phyloP scores from a whole-genome alignment of 2,797 vertebrate species.

The Hirundo rustica region DNA sequence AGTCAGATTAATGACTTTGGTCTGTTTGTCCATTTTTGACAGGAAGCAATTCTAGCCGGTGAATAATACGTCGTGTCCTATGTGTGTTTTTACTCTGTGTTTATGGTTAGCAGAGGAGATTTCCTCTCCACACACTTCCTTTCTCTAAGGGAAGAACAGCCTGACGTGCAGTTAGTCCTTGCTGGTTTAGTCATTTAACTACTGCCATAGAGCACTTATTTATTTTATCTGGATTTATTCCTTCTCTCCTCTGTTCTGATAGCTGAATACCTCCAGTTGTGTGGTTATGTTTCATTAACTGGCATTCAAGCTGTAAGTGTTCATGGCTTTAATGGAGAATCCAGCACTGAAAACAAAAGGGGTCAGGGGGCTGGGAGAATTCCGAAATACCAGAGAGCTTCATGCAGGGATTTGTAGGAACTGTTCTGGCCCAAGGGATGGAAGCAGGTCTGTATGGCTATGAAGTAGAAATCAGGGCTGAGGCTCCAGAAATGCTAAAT shows the following conservation, averaged over 20 bases:
- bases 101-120: conserved; percentile 37
- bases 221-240: conserved; percentile 52
- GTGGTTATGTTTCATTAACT: conserved; percentile 44
- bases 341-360: neutral
- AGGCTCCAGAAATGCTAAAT: neutral
- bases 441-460: neutral
- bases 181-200: conserved; percentile 44
- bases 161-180: neutral
- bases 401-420: neutral
- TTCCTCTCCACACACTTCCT: conserved; percentile 37
- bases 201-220: neutral
- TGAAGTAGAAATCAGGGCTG: neutral
- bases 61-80: neutral
- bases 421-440: neutral
- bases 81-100: conserved; percentile 44
- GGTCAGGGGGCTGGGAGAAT: neutral
- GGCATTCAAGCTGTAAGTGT: neutral
- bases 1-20: conserved; percentile 36
- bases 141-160: neutral
- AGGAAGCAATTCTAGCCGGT: conserved; percentile 30
- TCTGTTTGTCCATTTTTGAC: conserved; percentile 37
- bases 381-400: neutral
- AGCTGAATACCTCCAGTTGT: neutral
- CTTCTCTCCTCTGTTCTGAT: neutral
- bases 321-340: conserved; percentile 36